Evolutionary conservation across 2,888 invertebrate species (phyloP), one percentile per base, ranked within the genome.

Genomic region (Caenorhabditis wallacei): DNA sequence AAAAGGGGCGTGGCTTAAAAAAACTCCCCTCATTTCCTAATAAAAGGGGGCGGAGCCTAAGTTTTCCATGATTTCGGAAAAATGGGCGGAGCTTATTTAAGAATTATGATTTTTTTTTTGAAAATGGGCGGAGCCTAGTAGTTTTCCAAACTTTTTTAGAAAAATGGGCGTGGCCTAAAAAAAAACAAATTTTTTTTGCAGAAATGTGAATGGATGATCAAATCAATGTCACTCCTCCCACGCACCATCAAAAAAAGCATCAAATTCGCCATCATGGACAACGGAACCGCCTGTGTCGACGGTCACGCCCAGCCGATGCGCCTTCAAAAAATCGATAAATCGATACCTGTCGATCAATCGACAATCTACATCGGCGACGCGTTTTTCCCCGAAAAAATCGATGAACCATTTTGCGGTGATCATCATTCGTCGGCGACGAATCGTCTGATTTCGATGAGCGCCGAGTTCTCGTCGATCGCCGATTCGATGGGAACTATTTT

Each of bases 201-300:
- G 40, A 13, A 40, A 13, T 40, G 40, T 40, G 13, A 40, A 10
- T 40, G 40, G 40, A 13, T 10, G 13, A 11, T 40, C 13, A 2
- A 16, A 13, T 10, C 5, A 2, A 40, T 40, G 63, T 26, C 63
- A n/a, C 2, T 63, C 24, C 46, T 63, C 5, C 11, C 63, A 26
- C 22, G 63, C 10, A 40, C 37, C 18, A 26, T 40, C 16, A 20
- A 24, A 10, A 4, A 16, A 8, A 46, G 22, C 20, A 24, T 43
- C 24, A 24, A 46, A 7, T 63, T 63, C 16, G 46, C 24, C 2
- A 16, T 63, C 16, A 10, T 63, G 43, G 63, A 63, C 4, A 63
- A 46, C 22, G 63, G 63, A 46, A 46, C 20, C 7, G 63, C 46
- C 0, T 2, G 4, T 13, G 40, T 40, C 40, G 16, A 40, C 2